phyloP scores from a whole-genome alignment of 2,888 invertebrate genomes.

The Biston betularia region DNA sequence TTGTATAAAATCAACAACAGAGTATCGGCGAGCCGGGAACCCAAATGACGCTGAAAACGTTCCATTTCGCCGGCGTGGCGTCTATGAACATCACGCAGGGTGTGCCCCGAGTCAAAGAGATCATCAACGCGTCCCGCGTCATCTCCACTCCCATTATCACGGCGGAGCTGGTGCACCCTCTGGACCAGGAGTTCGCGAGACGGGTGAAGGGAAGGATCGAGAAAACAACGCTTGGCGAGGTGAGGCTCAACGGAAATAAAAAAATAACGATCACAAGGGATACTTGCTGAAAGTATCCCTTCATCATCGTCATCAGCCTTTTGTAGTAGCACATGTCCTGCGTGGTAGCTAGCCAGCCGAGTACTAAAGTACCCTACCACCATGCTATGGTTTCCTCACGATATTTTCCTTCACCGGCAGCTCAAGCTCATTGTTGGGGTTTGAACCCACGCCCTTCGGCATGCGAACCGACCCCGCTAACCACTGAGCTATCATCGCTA shows the following conservation, averaged over 20 bases:
- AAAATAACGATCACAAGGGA: too few species aligned
- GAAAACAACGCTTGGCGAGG: slow-evolving; percentile 97
- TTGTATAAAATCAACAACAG: slow-evolving; percentile 63
- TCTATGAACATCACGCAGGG: slow-evolving; percentile 99
- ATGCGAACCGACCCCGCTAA: too few species aligned
- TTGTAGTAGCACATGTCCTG: too few species aligned
- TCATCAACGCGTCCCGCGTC: slow-evolving; percentile 97
- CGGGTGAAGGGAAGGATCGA: slow-evolving; percentile 97
- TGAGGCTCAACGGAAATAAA: slow-evolving; percentile 66
- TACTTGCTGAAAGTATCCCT: too few species aligned
- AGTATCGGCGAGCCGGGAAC: slow-evolving; percentile 99
- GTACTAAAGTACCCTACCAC: too few species aligned
- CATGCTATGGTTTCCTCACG: too few species aligned
- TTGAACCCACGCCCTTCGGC: too few species aligned
- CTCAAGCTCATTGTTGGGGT: too few species aligned
- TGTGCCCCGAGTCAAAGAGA: slow-evolving; percentile 96
- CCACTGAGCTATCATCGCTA: too few species aligned
- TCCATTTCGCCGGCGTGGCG: slow-evolving; percentile 99
- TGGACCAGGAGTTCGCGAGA: slow-evolving; percentile 94
- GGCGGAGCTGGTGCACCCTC: slow-evolving; percentile 91
- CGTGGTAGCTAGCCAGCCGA: too few species aligned
- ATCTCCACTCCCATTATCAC: slow-evolving; percentile 99
- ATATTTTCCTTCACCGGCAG: too few species aligned
- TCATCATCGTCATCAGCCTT: too few species aligned
- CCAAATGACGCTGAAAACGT: slow-evolving; percentile 99